Percentiles rank a stretch among this genome's conserved stretches.
These are phyloP conservation scores for Thunnus albacares DNA, from an alignment of 2,797 vertebrate species.

Conservation along the genomic window DNA sequence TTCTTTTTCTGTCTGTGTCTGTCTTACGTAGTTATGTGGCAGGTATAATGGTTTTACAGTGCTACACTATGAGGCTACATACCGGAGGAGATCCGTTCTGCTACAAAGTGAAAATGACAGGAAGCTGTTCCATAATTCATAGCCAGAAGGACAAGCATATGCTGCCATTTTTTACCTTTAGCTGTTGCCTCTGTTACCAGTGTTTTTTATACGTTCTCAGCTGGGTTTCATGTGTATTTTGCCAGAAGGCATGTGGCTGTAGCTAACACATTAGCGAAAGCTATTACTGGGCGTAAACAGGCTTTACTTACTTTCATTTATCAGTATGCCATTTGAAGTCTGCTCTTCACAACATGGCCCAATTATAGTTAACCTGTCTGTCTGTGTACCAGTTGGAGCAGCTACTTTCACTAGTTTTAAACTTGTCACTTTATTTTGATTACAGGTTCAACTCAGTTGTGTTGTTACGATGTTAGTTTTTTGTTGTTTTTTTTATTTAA, in stretches of 20 bases:
- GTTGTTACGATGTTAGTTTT: background rate
- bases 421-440: background rate
- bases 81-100: constrained; percentile 41
- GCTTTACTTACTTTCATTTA: constrained; percentile 20
- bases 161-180: constrained; percentile 59
- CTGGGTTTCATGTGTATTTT: constrained; percentile 39
- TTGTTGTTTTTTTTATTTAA: background rate
- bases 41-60: constrained; percentile 40
- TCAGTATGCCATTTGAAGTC: constrained; percentile 25
- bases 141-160: constrained; percentile 73
- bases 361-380: constrained; percentile 34
- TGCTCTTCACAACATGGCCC: constrained; percentile 16
- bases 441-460: background rate
- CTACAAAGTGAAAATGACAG: constrained; percentile 64
- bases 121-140: constrained; percentile 75
- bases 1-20: constrained; percentile 24
- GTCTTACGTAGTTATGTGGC: constrained; percentile 34
- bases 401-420: background rate
- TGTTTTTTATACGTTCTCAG: constrained; percentile 44
- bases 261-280: constrained; percentile 22
- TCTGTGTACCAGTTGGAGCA: constrained; percentile 3
- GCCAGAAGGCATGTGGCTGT: constrained; percentile 48
- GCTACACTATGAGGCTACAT: constrained; percentile 29
- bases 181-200: constrained; percentile 47
- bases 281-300: constrained; percentile 25